phyloP scores from a whole-genome alignment of 2,888 invertebrate genomes.

The Lochmaea crataegi region DNA sequence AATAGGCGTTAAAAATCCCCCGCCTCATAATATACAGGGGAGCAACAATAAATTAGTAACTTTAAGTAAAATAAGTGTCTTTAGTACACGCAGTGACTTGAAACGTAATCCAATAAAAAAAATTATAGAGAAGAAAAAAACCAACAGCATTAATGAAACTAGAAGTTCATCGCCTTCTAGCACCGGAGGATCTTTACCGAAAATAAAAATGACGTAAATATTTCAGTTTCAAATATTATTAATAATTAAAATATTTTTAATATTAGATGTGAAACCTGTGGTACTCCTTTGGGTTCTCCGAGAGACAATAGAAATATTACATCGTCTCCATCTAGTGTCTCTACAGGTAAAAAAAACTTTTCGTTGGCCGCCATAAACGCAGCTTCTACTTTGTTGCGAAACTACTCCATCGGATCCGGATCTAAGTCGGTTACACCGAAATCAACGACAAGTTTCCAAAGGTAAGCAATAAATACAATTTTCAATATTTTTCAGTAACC shows the following conservation, averaged over 20 bases:
- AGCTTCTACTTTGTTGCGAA: neutral
- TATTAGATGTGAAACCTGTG: neutral
- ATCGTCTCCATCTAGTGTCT: neutral
- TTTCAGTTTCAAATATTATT: neutral
- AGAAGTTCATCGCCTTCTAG: neutral
- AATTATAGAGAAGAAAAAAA: too few relatives aligned
- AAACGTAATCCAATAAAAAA: too few relatives aligned
- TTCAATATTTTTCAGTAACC: too few relatives aligned
- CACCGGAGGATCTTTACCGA: neutral
- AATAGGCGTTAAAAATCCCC: neutral
- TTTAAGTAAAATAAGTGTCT: too few relatives aligned
- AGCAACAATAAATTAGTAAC: neutral
- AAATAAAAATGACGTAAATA: neutral
- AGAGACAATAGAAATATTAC: neutral
- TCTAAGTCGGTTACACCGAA: neutral
- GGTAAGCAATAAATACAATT: neutral
- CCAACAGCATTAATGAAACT: too few relatives aligned
- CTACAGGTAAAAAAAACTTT: neutral
- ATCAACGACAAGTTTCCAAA: neutral
- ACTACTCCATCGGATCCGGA: neutral
- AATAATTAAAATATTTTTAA: neutral
- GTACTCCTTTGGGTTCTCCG: neutral
- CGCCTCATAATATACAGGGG: neutral
- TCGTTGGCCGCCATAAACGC: neutral
- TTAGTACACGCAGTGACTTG: too few relatives aligned